These are phyloP conservation scores for Heliconius ethilla DNA, from an alignment of 2,888 invertebrate species.

Conservation along the genomic window DNA sequence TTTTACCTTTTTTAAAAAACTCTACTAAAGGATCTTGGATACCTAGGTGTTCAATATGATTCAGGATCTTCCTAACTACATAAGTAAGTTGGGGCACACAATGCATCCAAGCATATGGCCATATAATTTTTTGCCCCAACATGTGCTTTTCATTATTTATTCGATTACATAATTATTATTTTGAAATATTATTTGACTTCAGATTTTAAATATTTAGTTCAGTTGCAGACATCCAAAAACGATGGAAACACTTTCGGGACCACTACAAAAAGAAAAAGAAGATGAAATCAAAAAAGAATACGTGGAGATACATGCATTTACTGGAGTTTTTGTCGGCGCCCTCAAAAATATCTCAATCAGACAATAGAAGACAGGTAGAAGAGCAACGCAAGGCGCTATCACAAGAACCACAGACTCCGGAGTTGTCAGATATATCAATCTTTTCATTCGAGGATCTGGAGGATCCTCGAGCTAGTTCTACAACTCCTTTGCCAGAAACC, in stretches of 20 bases:
- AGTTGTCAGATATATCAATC: not conserved
- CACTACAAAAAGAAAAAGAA: conserved; percentile 27
- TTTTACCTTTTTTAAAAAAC: too few species aligned
- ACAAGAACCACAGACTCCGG: not conserved
- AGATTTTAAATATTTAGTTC: not conserved
- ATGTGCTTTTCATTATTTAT: too few species aligned
- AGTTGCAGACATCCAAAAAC: conserved; percentile 19
- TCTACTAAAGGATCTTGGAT: too few species aligned
- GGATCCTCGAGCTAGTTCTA: too few species aligned
- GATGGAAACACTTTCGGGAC: conserved; percentile 27
- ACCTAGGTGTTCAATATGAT: too few species aligned
- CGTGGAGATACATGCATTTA: not conserved
- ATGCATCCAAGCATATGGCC: too few species aligned
- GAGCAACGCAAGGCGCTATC: not conserved
- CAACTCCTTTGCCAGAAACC: not conserved
- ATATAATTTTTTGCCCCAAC: too few species aligned
- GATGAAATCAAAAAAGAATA: not conserved
- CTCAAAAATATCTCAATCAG: not conserved
- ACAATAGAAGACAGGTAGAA: not conserved
- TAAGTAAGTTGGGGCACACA: too few species aligned
- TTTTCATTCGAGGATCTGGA: too few species aligned
- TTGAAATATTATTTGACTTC: too few species aligned
- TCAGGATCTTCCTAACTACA: too few species aligned
- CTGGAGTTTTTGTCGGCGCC: not conserved
- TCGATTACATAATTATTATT: too few species aligned